Base-by-base conservation (phyloP, 1,140 invertebrate species). In the Drosophila ogumai region DNA sequence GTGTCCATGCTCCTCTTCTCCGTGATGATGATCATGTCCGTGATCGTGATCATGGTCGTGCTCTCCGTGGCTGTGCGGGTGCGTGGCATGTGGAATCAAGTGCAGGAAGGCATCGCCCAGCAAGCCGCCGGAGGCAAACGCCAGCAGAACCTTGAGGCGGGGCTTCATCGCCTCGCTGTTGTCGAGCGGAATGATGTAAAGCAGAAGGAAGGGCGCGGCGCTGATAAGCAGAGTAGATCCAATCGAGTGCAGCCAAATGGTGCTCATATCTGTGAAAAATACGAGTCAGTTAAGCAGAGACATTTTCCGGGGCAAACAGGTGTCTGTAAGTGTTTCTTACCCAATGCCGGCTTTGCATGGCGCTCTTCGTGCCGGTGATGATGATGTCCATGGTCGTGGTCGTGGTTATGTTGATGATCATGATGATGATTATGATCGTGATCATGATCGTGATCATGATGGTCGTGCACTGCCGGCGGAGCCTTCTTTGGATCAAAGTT, bases 31-130 rank as follows among this genome's bases (percentile, higher is more conserved):
- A 38, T 50, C 66, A 15, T 90, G 96, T 8, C 17, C 25, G 9
- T 80, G 59, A 0, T 31, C 56, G 31, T 79, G 34, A 12, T 67
- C 55, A 43, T 92, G 93, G 81, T 94, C 93, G 31, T 93, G 92
- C 49, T 94, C 93, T 25, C 74, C 91, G 36, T 92, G 91, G n/a
- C 88, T 84, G 65, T 95, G 94, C 8, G 96, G 94, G 41, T 95
- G 93, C 3, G 98, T 94, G 0, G 98, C 97, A 93, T 99, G 98
- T 0, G 98, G 98, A 59, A 99, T 94, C 17, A 99, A 94, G 93
- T 99, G 98, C 1, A 99, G 94, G 92, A 99, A 99, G 1, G 99
- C 98, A 93, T 99, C 98, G 4, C 98, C 98, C 9, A 99, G 93
- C 17, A 99, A 94, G 55, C 98, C 97, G 12, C 98, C 98, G 9